phyloP scores from a whole-genome alignment of 37 sponge, comb jelly and placozoan genomes.

The Eunapius fragilis region DNA sequence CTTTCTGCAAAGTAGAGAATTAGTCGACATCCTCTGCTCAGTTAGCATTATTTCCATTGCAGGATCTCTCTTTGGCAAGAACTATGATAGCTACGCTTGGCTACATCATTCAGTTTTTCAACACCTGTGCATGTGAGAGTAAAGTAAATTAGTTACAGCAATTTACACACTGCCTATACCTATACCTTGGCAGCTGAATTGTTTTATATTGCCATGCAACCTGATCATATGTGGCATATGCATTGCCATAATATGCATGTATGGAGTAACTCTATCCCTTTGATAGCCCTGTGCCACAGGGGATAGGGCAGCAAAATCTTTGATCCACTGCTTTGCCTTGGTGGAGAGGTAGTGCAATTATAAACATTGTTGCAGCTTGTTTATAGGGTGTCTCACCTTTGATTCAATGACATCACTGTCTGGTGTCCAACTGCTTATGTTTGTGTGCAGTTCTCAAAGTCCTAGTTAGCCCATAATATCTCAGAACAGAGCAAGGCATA shows the following conservation, averaged over 20 bases:
- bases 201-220: background rate
- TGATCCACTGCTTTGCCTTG: background rate
- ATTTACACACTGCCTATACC: background rate
- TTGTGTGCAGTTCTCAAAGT: background rate
- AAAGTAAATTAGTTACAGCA: background rate
- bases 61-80: background rate
- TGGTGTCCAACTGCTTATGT: background rate
- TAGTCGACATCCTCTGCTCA: background rate
- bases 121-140: background rate
- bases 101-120: background rate
- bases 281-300: background rate
- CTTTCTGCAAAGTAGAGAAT: no score
- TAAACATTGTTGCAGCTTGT: no score
- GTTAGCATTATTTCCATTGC: background rate
- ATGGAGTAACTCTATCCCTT: slow-evolving; percentile 1
- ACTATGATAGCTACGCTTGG: background rate
- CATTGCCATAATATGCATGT: slow-evolving; percentile 6
- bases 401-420: background rate
- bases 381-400: no score
- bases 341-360: background rate
- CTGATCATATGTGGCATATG: background rate
- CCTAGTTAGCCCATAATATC: no score
- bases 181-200: slow-evolving; percentile 1
- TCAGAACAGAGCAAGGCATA: no score
- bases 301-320: background rate